Conservation (phyloP, 2,888 invertebrate genomes). For the Spilosoma lubricipeda region DNA sequence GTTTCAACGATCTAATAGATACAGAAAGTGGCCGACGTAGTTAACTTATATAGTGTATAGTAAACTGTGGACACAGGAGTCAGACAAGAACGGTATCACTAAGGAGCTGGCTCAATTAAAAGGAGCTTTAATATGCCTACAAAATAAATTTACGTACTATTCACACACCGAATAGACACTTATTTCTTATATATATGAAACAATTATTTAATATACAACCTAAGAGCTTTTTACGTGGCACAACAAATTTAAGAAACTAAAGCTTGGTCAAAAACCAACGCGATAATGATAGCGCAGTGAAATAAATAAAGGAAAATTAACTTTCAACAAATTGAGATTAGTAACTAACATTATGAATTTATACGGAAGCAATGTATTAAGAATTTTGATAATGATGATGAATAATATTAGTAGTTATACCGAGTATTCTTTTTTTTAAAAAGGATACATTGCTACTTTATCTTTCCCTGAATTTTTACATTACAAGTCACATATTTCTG, state of each 20-base stretch:
- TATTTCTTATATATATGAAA: not conserved
- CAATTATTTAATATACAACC: not conserved
- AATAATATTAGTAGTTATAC: no score
- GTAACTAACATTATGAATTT: not conserved
- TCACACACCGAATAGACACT: not conserved
- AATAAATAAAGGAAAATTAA: not conserved
- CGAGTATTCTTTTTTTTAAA: not conserved
- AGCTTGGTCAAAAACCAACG: no score
- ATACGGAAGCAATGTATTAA: not conserved
- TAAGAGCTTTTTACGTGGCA: not conserved
- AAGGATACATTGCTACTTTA: no score
- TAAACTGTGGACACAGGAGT: constrained; percentile 72
- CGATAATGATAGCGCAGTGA: no score
- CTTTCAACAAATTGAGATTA: no score
- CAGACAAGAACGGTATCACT: constrained; percentile 76
- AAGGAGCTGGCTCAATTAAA: constrained; percentile 57
- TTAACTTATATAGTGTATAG: constrained; percentile 56
- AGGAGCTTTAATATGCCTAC: constrained; percentile 2
- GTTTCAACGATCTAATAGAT: constrained; percentile 63
- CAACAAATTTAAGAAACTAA: not conserved
- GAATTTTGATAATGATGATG: no score
- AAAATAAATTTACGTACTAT: not conserved
- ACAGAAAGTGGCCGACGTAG: constrained; percentile 60
- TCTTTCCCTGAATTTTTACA: no score
- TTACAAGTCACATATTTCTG: no score